Conservation (phyloP, 2,888 invertebrate species). For the Cerastis rubricosa region DNA sequence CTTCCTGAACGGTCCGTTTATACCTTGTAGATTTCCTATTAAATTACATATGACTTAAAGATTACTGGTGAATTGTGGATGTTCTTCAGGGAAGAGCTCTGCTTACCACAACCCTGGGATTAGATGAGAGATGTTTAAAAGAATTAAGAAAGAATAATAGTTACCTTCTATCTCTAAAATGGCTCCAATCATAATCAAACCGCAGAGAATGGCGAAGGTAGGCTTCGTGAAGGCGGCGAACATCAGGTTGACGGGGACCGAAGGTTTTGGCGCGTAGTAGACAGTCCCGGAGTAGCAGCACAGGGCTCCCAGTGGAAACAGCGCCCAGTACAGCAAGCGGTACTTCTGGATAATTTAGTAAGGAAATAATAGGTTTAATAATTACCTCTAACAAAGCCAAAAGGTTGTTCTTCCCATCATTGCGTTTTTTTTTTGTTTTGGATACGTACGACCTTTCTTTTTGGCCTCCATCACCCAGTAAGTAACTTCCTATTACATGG, state of each 20-base stretch:
- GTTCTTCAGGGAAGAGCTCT: too few species aligned
- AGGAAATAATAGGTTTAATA: background rate
- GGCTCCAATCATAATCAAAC: constrained; percentile 63
- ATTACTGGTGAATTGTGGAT: too few species aligned
- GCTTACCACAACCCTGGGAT: too few species aligned
- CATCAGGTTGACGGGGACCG: constrained; percentile 54
- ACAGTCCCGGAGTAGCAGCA: constrained; percentile 63
- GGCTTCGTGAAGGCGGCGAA: constrained; percentile 70
- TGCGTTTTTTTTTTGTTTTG: background rate
- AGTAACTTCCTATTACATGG: background rate
- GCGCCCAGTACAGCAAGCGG: constrained; percentile 66
- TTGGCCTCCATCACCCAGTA: background rate
- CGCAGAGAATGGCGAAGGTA: constrained; percentile 60
- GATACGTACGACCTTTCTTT: background rate
- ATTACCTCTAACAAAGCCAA: background rate
- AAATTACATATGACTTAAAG: too few species aligned
- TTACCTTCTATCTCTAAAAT: constrained; percentile 75
- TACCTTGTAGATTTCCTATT: too few species aligned
- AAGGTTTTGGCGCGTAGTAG: constrained; percentile 64
- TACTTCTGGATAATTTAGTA: constrained; percentile 69
- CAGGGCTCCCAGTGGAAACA: constrained; percentile 59
- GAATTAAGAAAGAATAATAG: background rate
- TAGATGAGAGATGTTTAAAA: too few species aligned
- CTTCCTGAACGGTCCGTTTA: too few species aligned
- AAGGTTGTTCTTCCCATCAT: background rate